These are phyloP conservation scores for Perodicticus potto DNA, from an alignment of 2,797 vertebrate genomes.

Conservation along the genomic window DNA sequence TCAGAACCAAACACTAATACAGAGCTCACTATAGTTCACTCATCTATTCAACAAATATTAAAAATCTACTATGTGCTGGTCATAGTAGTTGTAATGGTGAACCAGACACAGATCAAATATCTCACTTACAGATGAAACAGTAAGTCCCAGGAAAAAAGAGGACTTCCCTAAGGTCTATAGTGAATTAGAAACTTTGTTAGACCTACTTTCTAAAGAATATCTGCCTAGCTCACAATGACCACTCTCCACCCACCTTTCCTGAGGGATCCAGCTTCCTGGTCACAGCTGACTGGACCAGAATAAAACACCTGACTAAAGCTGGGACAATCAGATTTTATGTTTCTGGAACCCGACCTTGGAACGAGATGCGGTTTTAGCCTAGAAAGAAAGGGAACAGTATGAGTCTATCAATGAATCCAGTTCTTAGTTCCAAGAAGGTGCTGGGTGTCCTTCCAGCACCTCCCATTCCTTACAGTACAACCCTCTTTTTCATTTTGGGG, in stretches of 20 bases:
- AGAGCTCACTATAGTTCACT: neutral
- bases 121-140: neutral
- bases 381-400: neutral
- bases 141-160: neutral
- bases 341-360: neutral
- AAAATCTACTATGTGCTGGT: neutral
- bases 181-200: neutral
- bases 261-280: neutral
- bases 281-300: slow-evolving; percentile 12
- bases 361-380: neutral
- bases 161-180: neutral
- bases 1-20: neutral
- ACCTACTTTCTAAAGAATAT: neutral
- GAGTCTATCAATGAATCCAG: neutral
- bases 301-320: neutral
- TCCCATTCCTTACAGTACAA: neutral
- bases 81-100: neutral
- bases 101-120: neutral
- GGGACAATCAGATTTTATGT: slow-evolving; percentile 30
- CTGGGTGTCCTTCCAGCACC: neutral
- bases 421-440: neutral
- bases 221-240: neutral
- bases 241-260: neutral
- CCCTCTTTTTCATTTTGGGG: neutral
- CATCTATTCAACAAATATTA: neutral